phyloP scores from a whole-genome alignment of 2,888 invertebrate species.

The Ophion slaviceki region DNA sequence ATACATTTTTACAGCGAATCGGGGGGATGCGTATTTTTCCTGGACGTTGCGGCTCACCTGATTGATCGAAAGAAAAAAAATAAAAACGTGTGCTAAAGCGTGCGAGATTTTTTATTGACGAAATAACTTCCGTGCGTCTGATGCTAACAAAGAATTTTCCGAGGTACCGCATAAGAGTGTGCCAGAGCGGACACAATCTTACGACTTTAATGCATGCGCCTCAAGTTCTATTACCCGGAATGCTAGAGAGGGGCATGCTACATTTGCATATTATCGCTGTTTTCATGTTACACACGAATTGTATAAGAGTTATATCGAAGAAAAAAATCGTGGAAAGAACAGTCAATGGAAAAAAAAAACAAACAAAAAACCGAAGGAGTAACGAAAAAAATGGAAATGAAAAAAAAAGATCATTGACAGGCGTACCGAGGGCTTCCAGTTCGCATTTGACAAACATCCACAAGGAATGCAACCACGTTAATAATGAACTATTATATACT shows the following conservation, averaged over 20 bases:
- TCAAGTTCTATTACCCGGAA: constrained; percentile 69
- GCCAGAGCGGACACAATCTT: constrained; percentile 67
- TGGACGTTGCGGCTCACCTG: constrained; percentile 57
- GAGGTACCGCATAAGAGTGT: constrained; percentile 67
- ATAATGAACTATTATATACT: constrained; percentile 48
- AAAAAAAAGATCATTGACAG: constrained; percentile 45
- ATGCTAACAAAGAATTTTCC: constrained; percentile 71
- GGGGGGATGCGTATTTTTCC: constrained; percentile 27
- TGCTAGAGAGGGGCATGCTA: constrained; percentile 70
- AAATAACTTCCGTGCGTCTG: constrained; percentile 58
- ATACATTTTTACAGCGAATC: constrained; percentile 29
- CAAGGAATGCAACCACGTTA: constrained; percentile 61
- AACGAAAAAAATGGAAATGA: constrained; percentile 8
- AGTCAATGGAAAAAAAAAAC: constrained; percentile 1
- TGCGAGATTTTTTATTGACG: constrained; percentile 13
- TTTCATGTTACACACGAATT: constrained; percentile 68
- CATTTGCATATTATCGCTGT: constrained; percentile 68
- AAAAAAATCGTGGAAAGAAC: neutral
- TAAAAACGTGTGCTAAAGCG: constrained; percentile 14
- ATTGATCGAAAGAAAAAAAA: constrained; percentile 57
- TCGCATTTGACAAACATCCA: constrained; percentile 62
- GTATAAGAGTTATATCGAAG: constrained; percentile 50
- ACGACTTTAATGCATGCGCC: constrained; percentile 70
- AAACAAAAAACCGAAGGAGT: constrained; percentile 17
- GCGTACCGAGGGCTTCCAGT: constrained; percentile 55